Percentiles rank a stretch among this genome's conserved stretches.
These are phyloP conservation scores for Clarias pachynema DNA, from an alignment of 2,797 vertebrate genomes.

Conservation along the genomic window DNA sequence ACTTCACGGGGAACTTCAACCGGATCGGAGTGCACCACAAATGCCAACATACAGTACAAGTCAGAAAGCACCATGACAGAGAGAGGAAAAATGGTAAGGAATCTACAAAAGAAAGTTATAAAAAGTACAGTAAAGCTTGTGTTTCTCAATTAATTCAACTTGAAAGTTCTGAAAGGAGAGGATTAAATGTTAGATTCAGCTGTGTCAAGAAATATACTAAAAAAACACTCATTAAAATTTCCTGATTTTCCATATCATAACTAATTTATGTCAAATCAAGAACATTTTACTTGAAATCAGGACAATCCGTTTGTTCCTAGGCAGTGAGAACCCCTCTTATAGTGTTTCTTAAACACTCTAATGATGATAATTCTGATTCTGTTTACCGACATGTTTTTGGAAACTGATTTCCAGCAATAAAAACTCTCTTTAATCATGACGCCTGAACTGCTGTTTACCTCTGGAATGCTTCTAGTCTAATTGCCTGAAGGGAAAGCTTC, in stretches of 20 bases:
- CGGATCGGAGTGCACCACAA: no score
- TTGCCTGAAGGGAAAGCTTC: background rate
- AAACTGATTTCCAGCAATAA: slow-evolving; percentile 13
- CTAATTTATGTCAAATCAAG: background rate
- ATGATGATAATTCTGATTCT: background rate
- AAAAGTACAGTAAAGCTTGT: no score
- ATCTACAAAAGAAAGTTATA: no score
- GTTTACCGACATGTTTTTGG: slow-evolving; percentile 9
- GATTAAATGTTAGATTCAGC: background rate
- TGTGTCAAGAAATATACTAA: background rate
- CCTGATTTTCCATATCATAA: background rate
- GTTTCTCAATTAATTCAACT: background rate
- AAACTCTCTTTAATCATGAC: slow-evolving; percentile 4
- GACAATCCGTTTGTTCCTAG: background rate
- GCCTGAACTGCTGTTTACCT: slow-evolving; percentile 20
- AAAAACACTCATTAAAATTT: background rate
- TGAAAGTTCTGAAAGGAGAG: background rate
- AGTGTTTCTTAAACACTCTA: background rate
- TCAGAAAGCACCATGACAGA: no score
- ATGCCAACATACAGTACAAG: no score
- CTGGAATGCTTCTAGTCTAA: slow-evolving; percentile 21
- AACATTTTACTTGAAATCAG: background rate
- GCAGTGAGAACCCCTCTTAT: no score
- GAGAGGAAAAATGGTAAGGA: no score
- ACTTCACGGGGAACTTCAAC: no score